These are phyloP conservation scores for Pocillopora grandis DNA, from an alignment of 92 coral and sea anemone genomes.

Conservation along the genomic window DNA sequence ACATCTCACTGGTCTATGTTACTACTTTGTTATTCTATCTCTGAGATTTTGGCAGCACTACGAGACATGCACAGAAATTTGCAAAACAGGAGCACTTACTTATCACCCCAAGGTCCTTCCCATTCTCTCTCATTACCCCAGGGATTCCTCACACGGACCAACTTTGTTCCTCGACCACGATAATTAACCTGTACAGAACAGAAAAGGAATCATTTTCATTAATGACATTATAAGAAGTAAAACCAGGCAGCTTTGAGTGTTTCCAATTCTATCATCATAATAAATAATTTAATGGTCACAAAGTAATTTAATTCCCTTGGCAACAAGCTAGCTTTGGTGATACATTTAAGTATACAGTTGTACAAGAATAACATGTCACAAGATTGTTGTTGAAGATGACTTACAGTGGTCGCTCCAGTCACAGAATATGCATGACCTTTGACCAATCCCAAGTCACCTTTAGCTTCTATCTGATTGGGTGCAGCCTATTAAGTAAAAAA, in stretches of 20 bases:
- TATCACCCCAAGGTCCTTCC: constrained; percentile 96
- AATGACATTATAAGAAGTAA: no score
- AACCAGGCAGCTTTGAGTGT: no score
- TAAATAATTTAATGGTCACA: no score
- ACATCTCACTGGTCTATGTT: no score
- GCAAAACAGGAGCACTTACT: constrained; percentile 51
- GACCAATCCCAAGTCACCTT: constrained; percentile 78
- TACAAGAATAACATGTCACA: background rate
- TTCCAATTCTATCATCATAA: no score
- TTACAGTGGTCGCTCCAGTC: constrained; percentile 78
- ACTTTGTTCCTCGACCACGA: constrained; percentile 62
- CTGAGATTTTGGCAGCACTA: no score
- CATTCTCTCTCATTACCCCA: constrained; percentile 99
- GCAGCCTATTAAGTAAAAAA: constrained; percentile 67
- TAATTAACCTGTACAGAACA: constrained; percentile 63
- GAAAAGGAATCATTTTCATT: background rate
- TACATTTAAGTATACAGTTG: no score
- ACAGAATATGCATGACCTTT: constrained; percentile 99
- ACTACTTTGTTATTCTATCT: no score
- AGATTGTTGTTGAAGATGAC: background rate
- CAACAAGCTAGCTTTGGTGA: no score
- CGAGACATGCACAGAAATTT: no score
- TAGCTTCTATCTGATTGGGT: constrained; percentile 93
- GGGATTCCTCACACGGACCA: constrained; percentile 92
- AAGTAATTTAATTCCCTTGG: no score